Evolutionary conservation across 2,888 invertebrate species (phyloP).

Genomic region (Latrodectus hesperus): DNA sequence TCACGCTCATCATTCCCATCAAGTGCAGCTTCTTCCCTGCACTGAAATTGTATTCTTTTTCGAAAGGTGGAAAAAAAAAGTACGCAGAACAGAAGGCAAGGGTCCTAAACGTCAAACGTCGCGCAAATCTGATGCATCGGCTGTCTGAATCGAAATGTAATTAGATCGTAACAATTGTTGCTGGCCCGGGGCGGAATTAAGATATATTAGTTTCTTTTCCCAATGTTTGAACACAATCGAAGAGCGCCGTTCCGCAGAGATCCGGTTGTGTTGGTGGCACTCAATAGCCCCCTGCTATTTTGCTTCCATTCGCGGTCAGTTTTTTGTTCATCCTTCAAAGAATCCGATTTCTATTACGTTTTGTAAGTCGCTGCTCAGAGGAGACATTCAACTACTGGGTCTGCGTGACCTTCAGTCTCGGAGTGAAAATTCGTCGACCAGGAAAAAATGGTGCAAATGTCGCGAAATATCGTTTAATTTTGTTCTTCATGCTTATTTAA

Average conservation of each 20-base stretch:
- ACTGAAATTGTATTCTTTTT: slow-evolving; percentile 22
- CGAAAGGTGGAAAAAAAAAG: not conserved
- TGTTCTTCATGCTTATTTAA: no score
- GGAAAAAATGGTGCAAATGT: no score
- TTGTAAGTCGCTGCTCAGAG: slow-evolving; percentile 24
- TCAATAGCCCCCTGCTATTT: slow-evolving; percentile 66
- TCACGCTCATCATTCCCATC: slow-evolving; percentile 64
- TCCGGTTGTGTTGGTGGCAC: slow-evolving; percentile 46
- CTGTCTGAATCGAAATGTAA: slow-evolving; percentile 63
- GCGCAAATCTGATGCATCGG: slow-evolving; percentile 58
- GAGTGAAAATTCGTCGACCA: no score
- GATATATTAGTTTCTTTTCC: slow-evolving; percentile 67
- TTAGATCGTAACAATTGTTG: slow-evolving; percentile 62
- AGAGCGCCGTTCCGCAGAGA: slow-evolving; percentile 44
- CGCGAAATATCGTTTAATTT: no score
- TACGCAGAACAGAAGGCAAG: not conserved
- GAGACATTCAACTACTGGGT: not conserved
- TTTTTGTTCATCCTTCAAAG: slow-evolving; percentile 27
- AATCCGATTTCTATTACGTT: slow-evolving; percentile 64
- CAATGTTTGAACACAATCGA: slow-evolving; percentile 66
- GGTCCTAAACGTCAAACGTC: slow-evolving; percentile 1
- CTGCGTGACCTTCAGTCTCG: not conserved
- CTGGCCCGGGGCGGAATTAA: slow-evolving; percentile 57
- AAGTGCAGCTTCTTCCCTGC: slow-evolving; percentile 8
- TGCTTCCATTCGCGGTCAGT: slow-evolving; percentile 18